These are phyloP conservation scores for Nestor notabilis DNA, from an alignment of 2,113 vertebrate species.

Conservation along the genomic window DNA sequence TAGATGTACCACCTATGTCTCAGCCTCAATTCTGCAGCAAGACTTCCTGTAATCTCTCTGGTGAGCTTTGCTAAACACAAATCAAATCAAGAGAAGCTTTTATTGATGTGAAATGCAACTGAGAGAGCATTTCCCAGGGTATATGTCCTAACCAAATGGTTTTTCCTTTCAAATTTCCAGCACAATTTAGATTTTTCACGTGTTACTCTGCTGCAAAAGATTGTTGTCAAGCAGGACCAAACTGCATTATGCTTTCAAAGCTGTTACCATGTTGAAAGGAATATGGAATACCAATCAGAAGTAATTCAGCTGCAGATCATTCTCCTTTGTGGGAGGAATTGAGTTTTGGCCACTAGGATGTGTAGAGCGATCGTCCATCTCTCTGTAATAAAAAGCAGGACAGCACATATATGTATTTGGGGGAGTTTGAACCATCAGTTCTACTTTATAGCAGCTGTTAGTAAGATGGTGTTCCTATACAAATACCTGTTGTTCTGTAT, in stretches of 20 bases:
- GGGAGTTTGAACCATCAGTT: not conserved
- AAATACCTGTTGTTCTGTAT: not conserved
- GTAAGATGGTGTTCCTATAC: not conserved
- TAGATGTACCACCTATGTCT: not conserved
- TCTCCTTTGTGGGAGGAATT: not conserved
- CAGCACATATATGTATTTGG: not conserved
- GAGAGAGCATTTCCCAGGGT: not conserved
- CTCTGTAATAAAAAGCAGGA: not conserved
- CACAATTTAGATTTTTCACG: not conserved
- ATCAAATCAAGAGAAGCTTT: constrained; percentile 31
- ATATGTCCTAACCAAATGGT: not conserved
- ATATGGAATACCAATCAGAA: not conserved
- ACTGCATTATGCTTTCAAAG: not conserved
- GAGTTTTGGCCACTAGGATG: not conserved
- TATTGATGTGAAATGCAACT: not conserved
- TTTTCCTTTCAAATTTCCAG: constrained; percentile 4
- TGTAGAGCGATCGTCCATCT: not conserved
- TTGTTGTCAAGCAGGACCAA: not conserved
- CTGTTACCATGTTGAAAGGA: not conserved
- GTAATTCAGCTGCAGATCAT: not conserved
- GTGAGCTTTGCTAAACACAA: not conserved
- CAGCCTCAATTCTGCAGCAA: not conserved
- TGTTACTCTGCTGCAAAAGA: not conserved
- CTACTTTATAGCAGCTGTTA: not conserved
- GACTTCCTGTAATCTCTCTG: not conserved